phyloP scores from a whole-genome alignment of 1,140 invertebrate species.

The Conus betulinus region DNA sequence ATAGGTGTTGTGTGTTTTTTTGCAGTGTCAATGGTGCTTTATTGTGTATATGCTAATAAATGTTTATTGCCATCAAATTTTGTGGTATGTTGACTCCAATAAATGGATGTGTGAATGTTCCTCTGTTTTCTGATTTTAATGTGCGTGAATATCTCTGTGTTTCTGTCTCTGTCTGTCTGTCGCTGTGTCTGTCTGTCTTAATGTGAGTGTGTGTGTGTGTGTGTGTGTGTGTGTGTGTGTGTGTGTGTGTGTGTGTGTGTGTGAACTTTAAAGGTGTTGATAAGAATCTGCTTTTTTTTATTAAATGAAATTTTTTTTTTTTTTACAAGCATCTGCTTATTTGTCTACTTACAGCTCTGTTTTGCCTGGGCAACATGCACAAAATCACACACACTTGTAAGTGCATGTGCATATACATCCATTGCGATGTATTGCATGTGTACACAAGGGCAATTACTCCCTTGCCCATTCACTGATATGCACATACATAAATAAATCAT shows the following conservation, averaged over 20 bases:
- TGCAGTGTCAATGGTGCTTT: too few species aligned
- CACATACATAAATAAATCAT: too few species aligned
- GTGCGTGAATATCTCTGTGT: too few species aligned
- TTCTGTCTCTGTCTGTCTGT: background rate
- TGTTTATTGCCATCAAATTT: background rate
- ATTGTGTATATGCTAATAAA: too few species aligned
- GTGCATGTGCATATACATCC: background rate
- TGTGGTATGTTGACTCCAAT: background rate
- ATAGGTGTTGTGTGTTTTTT: background rate
- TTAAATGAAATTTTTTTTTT: background rate
- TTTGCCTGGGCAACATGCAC: background rate
- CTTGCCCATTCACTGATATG: too few species aligned
- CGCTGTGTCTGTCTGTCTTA: background rate
- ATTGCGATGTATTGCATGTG: background rate
- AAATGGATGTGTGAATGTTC: background rate
- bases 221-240: background rate
- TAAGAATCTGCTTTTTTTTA: background rate
- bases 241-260: background rate
- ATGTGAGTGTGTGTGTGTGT: conserved; percentile 17
- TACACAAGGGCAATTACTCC: too few species aligned
- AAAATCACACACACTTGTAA: background rate
- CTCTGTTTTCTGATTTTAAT: too few species aligned
- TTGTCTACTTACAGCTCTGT: too few species aligned
- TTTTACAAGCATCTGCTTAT: too few species aligned
- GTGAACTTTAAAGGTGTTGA: background rate